Conservation (phyloP, 2,113 vertebrate species). For the Alethe diademata region DNA sequence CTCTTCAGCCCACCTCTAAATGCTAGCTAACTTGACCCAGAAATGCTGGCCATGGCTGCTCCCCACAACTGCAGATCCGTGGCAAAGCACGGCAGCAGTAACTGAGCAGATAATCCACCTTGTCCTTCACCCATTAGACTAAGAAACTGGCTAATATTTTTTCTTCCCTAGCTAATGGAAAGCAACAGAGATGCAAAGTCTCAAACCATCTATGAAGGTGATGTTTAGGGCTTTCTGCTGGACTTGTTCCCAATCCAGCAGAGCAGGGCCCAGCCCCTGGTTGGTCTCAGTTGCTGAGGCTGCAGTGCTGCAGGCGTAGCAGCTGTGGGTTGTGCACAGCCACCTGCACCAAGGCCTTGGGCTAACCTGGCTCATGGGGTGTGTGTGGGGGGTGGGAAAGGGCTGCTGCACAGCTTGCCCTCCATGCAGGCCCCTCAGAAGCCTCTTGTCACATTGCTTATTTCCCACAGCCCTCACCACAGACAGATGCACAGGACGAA, state of each 20-base stretch:
- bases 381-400: background rate
- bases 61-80: background rate
- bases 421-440: fast-evolving
- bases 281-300: background rate
- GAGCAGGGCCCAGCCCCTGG: background rate
- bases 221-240: background rate
- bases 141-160: background rate
- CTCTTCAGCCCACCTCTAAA: background rate
- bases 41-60: background rate
- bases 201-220: background rate
- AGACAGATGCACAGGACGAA: background rate
- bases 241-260: background rate
- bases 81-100: background rate
- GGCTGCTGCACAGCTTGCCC: background rate
- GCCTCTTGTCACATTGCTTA: background rate
- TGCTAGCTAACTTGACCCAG: background rate
- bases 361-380: fast-evolving
- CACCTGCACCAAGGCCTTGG: background rate
- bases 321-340: background rate
- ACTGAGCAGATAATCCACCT: fast-evolving
- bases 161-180: background rate
- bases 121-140: background rate
- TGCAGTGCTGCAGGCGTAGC: background rate
- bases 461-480: background rate
- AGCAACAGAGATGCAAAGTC: background rate